Percentiles rank a stretch among this genome's conserved stretches.
These are phyloP conservation scores for Laupala kohalensis DNA, from an alignment of 1,140 invertebrate species.

Conservation along the genomic window DNA sequence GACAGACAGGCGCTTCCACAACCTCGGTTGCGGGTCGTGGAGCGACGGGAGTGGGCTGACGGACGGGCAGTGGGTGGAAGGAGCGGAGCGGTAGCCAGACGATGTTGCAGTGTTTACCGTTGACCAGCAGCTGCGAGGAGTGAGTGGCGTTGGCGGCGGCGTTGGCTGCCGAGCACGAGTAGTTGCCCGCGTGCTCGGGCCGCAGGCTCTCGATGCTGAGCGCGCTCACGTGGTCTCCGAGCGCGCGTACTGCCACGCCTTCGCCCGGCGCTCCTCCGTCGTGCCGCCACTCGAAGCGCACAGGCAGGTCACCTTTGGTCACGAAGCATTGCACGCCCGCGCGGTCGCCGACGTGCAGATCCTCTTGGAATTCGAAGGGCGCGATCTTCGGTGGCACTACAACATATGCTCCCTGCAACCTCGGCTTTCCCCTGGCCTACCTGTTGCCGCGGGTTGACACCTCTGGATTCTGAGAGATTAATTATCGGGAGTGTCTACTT, in stretches of 20 bases:
- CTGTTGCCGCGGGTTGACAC: too few species aligned
- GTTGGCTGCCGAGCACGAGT: constrained; percentile 29
- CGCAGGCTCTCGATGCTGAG: constrained; percentile 37
- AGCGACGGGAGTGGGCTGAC: not conserved
- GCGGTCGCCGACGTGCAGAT: constrained; percentile 49
- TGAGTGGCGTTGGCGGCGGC: constrained; percentile 24
- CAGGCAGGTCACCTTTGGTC: constrained; percentile 58
- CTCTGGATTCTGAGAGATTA: too few species aligned
- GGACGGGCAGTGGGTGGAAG: not conserved
- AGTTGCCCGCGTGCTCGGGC: constrained; percentile 29
- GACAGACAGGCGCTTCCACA: too few species aligned
- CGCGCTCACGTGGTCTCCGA: constrained; percentile 44
- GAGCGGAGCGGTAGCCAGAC: constrained; percentile 2
- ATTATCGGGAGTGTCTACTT: too few species aligned
- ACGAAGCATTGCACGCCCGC: constrained; percentile 49
- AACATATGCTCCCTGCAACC: constrained; percentile 5
- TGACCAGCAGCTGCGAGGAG: constrained; percentile 40
- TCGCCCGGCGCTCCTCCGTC: constrained; percentile 5
- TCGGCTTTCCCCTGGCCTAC: not conserved
- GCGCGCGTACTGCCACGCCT: not conserved
- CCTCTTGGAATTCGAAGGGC: constrained; percentile 48
- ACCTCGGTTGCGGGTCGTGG: too few species aligned
- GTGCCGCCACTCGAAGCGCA: constrained; percentile 54
- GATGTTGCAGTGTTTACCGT: constrained; percentile 42
- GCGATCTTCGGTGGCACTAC: constrained; percentile 55